Evolutionary conservation across 2,888 invertebrate genomes (phyloP).

Genomic region (Lepidocyrtinus sp.): DNA sequence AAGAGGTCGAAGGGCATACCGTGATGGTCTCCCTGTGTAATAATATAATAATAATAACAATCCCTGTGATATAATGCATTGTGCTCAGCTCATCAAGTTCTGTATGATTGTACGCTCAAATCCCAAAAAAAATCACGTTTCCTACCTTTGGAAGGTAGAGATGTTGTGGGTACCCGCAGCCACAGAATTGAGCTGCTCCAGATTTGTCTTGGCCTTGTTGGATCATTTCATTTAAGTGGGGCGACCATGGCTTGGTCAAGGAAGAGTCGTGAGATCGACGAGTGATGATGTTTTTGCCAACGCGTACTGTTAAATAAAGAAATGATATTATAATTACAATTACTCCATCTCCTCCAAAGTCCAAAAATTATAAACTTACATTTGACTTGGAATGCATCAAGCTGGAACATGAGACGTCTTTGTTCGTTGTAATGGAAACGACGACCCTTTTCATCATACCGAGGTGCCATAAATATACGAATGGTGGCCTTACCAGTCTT

Average conservation of each 20-base stretch:
- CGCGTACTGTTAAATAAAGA: constrained; percentile 37
- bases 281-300: constrained; percentile 45
- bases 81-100: not conserved
- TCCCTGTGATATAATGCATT: not conserved
- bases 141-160: constrained; percentile 77
- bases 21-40: constrained; percentile 15
- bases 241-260: constrained; percentile 45
- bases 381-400: constrained; percentile 51
- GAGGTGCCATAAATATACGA: constrained; percentile 51
- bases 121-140: too few relatives aligned
- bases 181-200: constrained; percentile 41
- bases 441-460: constrained; percentile 46
- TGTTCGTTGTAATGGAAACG: constrained; percentile 40
- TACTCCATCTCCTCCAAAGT: not conserved
- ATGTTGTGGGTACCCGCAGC: constrained; percentile 80
- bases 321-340: not conserved
- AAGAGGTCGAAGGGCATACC: constrained; percentile 73
- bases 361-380: constrained; percentile 6
- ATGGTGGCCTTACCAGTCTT: constrained; percentile 48
- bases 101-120: too few relatives aligned
- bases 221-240: constrained; percentile 9
- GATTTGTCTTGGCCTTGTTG: constrained; percentile 20
- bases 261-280: constrained; percentile 44
- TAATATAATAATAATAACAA: not conserved
- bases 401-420: constrained; percentile 44